phyloP scores from a whole-genome alignment of 2,888 invertebrate species.

The Hydrotaea cyrtoneurina region DNA sequence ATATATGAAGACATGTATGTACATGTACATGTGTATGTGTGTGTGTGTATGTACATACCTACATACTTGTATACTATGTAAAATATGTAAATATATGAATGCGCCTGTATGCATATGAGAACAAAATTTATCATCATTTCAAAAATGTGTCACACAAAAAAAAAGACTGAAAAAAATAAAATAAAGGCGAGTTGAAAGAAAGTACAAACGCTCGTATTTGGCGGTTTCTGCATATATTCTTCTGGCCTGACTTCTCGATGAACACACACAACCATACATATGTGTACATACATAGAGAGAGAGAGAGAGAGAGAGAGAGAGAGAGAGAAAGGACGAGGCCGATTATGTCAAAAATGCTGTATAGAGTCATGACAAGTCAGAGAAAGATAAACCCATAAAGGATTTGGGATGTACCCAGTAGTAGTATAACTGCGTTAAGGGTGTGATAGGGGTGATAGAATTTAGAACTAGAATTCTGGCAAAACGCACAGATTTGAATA shows the following conservation, averaged over 20 bases:
- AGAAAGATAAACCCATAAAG: slow-evolving; percentile 14
- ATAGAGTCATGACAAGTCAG: slow-evolving; percentile 28
- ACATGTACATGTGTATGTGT: not conserved
- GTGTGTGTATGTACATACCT: not conserved
- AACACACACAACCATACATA: too few relatives aligned
- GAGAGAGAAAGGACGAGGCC: slow-evolving; percentile 7
- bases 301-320: too few relatives aligned
- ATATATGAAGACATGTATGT: not conserved
- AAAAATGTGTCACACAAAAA: not conserved
- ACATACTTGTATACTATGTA: not conserved
- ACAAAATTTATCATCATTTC: slow-evolving; percentile 6
- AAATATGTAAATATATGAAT: not conserved
- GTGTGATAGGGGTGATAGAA: not conserved
- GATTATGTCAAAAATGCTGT: slow-evolving; percentile 47
- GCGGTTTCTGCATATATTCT: slow-evolving; percentile 1
- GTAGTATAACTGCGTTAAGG: not conserved
- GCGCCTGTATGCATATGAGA: not conserved
- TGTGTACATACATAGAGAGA: too few relatives aligned
- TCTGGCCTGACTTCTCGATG: not conserved
- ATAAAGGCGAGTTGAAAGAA: not conserved
- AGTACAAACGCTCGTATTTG: slow-evolving; percentile 11
- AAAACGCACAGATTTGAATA: too few relatives aligned
- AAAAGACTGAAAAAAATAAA: too few relatives aligned
- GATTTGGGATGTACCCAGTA: slow-evolving; percentile 20
- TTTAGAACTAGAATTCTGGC: too few relatives aligned